Conservation (phyloP, 2,113 vertebrate genomes). For the Poecile atricapillus region DNA sequence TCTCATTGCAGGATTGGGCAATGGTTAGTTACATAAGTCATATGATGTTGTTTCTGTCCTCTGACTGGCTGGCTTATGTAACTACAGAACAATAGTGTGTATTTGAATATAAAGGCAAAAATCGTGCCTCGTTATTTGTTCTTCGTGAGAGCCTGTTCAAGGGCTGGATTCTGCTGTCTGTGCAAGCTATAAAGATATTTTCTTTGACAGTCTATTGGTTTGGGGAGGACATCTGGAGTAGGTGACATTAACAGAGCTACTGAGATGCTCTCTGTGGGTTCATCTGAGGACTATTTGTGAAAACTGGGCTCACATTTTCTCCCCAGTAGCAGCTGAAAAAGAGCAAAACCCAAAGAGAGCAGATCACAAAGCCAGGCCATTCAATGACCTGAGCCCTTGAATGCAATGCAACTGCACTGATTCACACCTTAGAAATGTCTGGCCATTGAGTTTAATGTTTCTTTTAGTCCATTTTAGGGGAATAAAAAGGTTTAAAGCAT, state of each 20-base stretch:
- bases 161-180: not conserved
- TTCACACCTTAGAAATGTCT: not conserved
- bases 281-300: not conserved
- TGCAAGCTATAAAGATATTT: not conserved
- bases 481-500: not conserved
- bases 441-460: fast-evolving
- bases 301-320: not conserved
- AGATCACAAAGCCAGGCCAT: not conserved
- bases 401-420: not conserved
- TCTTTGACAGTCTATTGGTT: not conserved
- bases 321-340: not conserved
- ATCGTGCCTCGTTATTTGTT: not conserved
- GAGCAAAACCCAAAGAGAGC: not conserved
- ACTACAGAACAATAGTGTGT: slow-evolving; percentile 50
- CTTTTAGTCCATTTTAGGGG: not conserved
- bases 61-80: slow-evolving; percentile 62
- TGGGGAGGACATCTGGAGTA: not conserved
- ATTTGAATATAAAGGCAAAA: slow-evolving; percentile 62
- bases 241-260: not conserved
- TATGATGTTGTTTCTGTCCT: slow-evolving; percentile 52
- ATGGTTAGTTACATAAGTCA: slow-evolving; percentile 63
- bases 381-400: not conserved
- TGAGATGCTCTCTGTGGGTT: not conserved
- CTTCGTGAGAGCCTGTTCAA: not conserved
- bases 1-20: slow-evolving; percentile 62